These are phyloP conservation scores for Heliothis subflexa DNA, from an alignment of 1,140 invertebrate genomes.

Conservation along the genomic window DNA sequence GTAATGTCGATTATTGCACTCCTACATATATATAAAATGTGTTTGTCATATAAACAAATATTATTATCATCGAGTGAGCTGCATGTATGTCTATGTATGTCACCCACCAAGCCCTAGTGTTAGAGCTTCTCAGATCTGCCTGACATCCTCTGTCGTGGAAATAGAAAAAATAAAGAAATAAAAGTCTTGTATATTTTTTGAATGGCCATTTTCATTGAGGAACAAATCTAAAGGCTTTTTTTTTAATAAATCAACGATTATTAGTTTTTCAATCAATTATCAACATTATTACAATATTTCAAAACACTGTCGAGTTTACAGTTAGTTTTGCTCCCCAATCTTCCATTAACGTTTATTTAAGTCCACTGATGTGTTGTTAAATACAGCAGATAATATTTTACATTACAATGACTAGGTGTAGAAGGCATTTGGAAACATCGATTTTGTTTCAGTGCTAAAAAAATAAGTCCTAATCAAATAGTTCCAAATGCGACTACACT, in stretches of 20 bases:
- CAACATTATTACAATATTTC: conserved; percentile 61
- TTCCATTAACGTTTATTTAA: conserved; percentile 68
- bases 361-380: conserved; percentile 51
- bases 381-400: conserved; percentile 58
- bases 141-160: too few relatives aligned
- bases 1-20: too few relatives aligned
- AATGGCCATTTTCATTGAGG: conserved; percentile 72
- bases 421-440: conserved; percentile 59
- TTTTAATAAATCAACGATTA: conserved; percentile 61
- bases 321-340: conserved; percentile 79
- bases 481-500: conserved; percentile 60
- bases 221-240: conserved; percentile 74
- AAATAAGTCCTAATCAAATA: conserved; percentile 52
- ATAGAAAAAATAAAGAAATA: conserved; percentile 44
- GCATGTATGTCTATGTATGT: too few relatives aligned
- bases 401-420: conserved; percentile 64
- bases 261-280: conserved; percentile 58
- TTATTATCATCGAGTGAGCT: too few relatives aligned
- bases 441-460: conserved; percentile 50
- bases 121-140: too few relatives aligned
- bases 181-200: conserved; percentile 49
- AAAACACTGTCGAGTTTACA: conserved; percentile 53
- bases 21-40: too few relatives aligned
- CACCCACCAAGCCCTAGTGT: too few relatives aligned
- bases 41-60: too few relatives aligned